phyloP scores from a whole-genome alignment of 2,888 invertebrate species.

The Ophion costatus region DNA sequence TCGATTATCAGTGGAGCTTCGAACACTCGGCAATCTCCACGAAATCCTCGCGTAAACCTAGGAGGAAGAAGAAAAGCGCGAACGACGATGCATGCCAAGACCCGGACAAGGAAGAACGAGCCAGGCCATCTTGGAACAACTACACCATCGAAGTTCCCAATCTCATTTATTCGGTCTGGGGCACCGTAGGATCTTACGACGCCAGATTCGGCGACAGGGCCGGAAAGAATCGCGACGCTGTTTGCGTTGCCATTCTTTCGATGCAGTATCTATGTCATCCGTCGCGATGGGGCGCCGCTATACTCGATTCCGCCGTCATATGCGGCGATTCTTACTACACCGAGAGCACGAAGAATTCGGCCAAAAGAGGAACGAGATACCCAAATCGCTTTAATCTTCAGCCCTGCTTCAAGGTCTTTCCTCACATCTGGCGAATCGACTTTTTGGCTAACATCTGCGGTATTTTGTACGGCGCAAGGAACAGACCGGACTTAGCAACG shows the following conservation, averaged over 20 bases:
- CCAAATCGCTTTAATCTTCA: conserved; percentile 76
- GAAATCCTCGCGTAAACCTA: conserved; percentile 22
- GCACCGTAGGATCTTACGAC: conserved; percentile 78
- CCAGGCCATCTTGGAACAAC: conserved; percentile 76
- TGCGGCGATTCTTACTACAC: conserved; percentile 79
- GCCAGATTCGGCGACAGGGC: conserved; percentile 74
- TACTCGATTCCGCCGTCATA: conserved; percentile 79
- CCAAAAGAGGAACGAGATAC: conserved; percentile 65
- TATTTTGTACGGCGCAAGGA: conserved; percentile 72
- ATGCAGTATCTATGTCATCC: conserved; percentile 78
- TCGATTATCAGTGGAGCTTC: conserved; percentile 81
- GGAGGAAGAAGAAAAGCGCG: conserved; percentile 17
- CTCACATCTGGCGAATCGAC: conserved; percentile 77
- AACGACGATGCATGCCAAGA: conserved; percentile 18
- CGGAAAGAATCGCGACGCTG: conserved; percentile 78
- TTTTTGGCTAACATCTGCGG: conserved; percentile 75
- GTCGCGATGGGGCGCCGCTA: conserved; percentile 77
- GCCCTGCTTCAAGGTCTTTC: conserved; percentile 75
- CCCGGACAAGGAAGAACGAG: conserved; percentile 10
- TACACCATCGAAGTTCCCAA: conserved; percentile 78
- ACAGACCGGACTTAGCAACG: conserved; percentile 68
- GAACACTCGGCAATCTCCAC: conserved; percentile 65
- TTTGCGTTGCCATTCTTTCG: conserved; percentile 76
- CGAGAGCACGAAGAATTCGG: conserved; percentile 73
- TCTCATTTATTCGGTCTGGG: conserved; percentile 80